Evolutionary conservation across 2,888 invertebrate genomes (phyloP), one percentile per base, ranked within the genome.

Genomic region (Bembecia ichneumoniformis): DNA sequence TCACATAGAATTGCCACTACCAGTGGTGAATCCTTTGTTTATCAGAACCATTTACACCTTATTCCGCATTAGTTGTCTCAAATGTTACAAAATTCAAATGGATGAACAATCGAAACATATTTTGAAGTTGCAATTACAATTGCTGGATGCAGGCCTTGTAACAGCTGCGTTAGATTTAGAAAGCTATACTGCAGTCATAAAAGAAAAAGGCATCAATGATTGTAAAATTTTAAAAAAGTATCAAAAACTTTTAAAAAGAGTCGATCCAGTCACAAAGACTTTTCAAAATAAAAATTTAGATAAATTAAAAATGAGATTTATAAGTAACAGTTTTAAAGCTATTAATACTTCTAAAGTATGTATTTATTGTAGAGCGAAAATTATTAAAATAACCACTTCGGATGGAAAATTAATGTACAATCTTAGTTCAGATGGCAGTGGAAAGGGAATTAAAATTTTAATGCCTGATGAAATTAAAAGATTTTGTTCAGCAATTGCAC

Each of bases 1-100:
- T 0, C 96, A 98, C 70, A 97, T 99, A 55, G 94, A 94, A 58
- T 83, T 99, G 1, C 95, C 96, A 0, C 80, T 98, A 10, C 92
- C 96, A 0, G 94, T 96, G 0, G 92, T 95, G 51, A 98, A 99
- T 87, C 98, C 99, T 0, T 69, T 99, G 46, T 96, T 96, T 66
- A 92, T 94, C 55, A 92, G 92, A 65, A 88, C 91, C 34, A 86
- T 98, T 14, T 90, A 89, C 50, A 89, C 87, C 1, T 72, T 96
- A 7, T 83, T 96, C 48, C 89, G 90, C 55, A 81, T 92, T 1
- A 89, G 91, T 15, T 96, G 96, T 66, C 72, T 93, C 3, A 81
- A 87, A 48, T 96, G 96, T 69, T 90, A 84, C 57, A 89, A 82
- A 59, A 76, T 95, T 9, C 93, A 94, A 79, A 87, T 82, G 86